Evolutionary conservation across 2,888 invertebrate genomes (phyloP).

Genomic region (Spatulosminthurus flaviceps): DNA sequence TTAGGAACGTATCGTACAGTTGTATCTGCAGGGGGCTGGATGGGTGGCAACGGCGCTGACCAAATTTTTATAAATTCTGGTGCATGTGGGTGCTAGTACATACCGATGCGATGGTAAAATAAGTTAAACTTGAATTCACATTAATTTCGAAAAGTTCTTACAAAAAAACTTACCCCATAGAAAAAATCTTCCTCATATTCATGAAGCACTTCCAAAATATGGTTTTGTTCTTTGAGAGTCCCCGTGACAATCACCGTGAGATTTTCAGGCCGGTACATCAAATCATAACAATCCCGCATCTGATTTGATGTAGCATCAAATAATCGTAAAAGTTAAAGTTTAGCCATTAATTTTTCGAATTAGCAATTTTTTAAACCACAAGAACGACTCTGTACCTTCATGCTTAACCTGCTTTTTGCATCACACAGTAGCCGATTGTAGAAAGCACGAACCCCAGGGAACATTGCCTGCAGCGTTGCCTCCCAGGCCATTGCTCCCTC

Average conservation of each 20-base stretch:
- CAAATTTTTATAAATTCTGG: conserved; percentile 56
- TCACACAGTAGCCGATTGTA: conserved; percentile 60
- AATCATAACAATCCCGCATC: conserved; percentile 81
- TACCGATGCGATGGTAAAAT: no score
- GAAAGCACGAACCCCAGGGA: conserved; percentile 56
- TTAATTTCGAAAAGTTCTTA: no score
- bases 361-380: not conserved
- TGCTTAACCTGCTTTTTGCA: conserved; percentile 53
- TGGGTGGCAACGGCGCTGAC: conserved; percentile 50
- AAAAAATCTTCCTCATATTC: conserved; percentile 59
- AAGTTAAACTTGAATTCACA: not conserved
- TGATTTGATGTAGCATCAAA: conserved; percentile 65
- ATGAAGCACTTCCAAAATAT: conserved; percentile 55
- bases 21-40: conserved; percentile 41
- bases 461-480: conserved; percentile 60
- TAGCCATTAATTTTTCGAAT: not conserved
- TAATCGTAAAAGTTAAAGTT: no score
- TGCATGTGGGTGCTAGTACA: conserved; percentile 44
- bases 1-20: conserved; percentile 54
- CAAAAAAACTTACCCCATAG: conserved; percentile 50
- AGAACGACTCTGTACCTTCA: conserved; percentile 43
- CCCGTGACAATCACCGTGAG: conserved; percentile 85
- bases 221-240: conserved; percentile 51
- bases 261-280: conserved; percentile 91
- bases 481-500: conserved; percentile 64